Evolutionary conservation across 2,113 vertebrate species (phyloP), one percentile per base, ranked within the genome.

Genomic region (Nasalis larvatus): DNA sequence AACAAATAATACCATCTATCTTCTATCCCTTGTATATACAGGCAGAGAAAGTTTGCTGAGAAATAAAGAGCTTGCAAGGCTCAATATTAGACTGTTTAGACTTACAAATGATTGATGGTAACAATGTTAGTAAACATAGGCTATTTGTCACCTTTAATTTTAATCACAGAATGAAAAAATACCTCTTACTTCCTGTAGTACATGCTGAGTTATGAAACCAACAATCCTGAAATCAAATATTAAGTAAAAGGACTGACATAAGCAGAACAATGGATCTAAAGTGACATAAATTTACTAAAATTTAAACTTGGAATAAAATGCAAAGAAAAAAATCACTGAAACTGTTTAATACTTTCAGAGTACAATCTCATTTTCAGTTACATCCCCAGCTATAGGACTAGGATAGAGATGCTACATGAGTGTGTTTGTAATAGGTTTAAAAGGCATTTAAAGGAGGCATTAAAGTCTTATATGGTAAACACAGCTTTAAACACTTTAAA

Each of bases 1-100:
- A 95, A 37, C 35, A 40, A 96, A 96, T 85, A 96, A 88, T 66
- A 54, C 12, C 30, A 96, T 96, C 84, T n/a, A 86, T 96, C 40
- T 91, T 96, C 45, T 89, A 6, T 71, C 6, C 16, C 35, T 84
- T 85, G 52, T 81, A 88, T 16, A 37, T 27, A 74, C 9, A 86
- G 47, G 5, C 23, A 37, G 35, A 35, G 21, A 81, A 96, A 92
- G 25, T 3, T 81, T 78, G 58, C 49, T 17, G 25, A 95, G 30
- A 88, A 85, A 58, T 56, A 49, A 86, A 92, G 40, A 74, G 12
- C 5, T 78, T 68, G 4, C 12, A 52, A 21, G 13, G 21, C 42
- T 97, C 66, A 86, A 82, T 83, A 74, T 89, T 37, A 69, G 32
- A 42, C 23, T 71, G 0, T 37, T 78, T 56, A 88, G 17, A 73